These are phyloP conservation scores for Cavia porcellus DNA, from an alignment of 2,113 vertebrate genomes.

Conservation along the genomic window DNA sequence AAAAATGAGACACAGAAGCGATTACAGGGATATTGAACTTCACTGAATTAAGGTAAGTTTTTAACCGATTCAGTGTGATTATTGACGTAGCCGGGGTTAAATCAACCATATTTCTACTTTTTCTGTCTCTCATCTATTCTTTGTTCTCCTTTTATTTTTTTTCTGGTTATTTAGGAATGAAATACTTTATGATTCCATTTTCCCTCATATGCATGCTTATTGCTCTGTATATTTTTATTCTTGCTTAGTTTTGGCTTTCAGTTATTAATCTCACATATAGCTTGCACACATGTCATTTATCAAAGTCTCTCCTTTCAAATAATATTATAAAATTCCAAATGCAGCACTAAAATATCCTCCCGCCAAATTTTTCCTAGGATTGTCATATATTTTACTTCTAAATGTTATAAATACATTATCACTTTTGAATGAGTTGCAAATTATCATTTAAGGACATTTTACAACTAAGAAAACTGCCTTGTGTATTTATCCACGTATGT, in stretches of 20 bases:
- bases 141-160: background rate
- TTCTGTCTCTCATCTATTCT: background rate
- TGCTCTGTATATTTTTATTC: background rate
- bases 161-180: background rate
- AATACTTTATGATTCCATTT: background rate
- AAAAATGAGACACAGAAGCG: slow-evolving; percentile 18
- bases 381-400: background rate
- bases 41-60: background rate
- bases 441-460: background rate
- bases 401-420: background rate
- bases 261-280: background rate
- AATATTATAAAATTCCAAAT: background rate
- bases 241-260: background rate
- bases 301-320: background rate
- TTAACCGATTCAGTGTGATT: background rate
- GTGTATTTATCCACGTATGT: background rate
- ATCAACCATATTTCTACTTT: background rate
- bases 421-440: background rate
- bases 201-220: background rate
- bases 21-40: background rate
- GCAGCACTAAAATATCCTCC: background rate
- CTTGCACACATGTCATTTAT: background rate
- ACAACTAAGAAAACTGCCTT: background rate
- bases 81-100: background rate
- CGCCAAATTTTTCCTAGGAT: background rate